Evolutionary conservation across 1,140 invertebrate species (phyloP).

Genomic region (Pachyrhynchus sulphureomaculatus): DNA sequence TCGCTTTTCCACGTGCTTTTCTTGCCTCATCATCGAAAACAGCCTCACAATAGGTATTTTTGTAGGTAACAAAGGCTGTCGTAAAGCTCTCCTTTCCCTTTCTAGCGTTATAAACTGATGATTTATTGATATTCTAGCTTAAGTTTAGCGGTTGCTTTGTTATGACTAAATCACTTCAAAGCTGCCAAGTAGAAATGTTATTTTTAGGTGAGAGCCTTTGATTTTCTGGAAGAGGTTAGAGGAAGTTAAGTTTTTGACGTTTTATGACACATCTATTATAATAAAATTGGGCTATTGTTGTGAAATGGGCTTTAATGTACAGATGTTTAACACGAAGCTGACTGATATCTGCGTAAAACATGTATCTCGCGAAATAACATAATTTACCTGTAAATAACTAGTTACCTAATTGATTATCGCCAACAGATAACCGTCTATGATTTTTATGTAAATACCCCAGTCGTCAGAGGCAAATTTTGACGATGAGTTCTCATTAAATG

Average conservation of each 20-base stretch:
- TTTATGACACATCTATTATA: neutral
- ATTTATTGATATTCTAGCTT: conserved; percentile 43
- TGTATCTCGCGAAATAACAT: too few relatives aligned
- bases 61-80: conserved; percentile 47
- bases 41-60: conserved; percentile 47
- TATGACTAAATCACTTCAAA: conserved; percentile 29
- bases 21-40: conserved; percentile 40
- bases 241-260: neutral
- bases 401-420: too few relatives aligned
- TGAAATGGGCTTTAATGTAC: too few relatives aligned
- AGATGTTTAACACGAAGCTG: too few relatives aligned
- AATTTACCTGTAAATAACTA: too few relatives aligned
- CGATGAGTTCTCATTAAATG: too few relatives aligned
- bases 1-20: conserved; percentile 38
- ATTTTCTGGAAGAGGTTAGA: neutral
- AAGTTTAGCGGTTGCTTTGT: conserved; percentile 34
- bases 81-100: conserved; percentile 41
- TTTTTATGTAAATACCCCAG: too few relatives aligned
- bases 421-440: too few relatives aligned
- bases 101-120: conserved; percentile 40
- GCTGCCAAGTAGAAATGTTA: conserved; percentile 25
- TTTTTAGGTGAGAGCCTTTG: conserved; percentile 19
- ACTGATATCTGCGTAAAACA: too few relatives aligned
- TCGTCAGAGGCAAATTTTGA: too few relatives aligned
- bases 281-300: too few relatives aligned